A percentile compares a stretch with the other conserved stretches of the same genome.
These are phyloP conservation scores for Diploptera punctata DNA, from an alignment of 2,888 invertebrate genomes.

Conservation along the genomic window DNA sequence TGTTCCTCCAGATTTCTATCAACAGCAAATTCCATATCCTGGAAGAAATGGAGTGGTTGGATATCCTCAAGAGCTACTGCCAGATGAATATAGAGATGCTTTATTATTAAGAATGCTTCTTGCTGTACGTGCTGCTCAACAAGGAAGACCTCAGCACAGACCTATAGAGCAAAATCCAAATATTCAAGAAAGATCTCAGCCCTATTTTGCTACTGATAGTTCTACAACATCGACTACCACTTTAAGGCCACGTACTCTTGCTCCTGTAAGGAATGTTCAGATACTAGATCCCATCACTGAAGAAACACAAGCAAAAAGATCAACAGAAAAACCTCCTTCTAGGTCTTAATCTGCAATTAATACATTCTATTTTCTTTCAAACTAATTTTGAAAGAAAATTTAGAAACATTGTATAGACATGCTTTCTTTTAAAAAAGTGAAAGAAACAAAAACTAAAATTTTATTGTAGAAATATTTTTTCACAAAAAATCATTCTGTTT, in stretches of 20 bases:
- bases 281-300: conserved; percentile 43
- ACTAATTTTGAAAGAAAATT: background rate
- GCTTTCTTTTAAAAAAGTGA: no score
- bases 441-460: no score
- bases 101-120: conserved; percentile 39
- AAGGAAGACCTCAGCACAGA: conserved; percentile 20
- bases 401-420: background rate
- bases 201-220: background rate
- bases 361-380: background rate
- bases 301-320: conserved; percentile 39
- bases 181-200: conserved; percentile 13
- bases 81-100: conserved; percentile 40
- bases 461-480: no score
- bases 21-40: conserved; percentile 24
- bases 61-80: conserved; percentile 31
- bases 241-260: conserved; percentile 26
- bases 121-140: conserved; percentile 35
- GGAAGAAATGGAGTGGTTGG: conserved; percentile 10
- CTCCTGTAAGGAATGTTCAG: conserved; percentile 46
- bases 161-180: background rate
- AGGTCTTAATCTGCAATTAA: background rate
- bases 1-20: conserved; percentile 19
- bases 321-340: conserved; percentile 18
- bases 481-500: no score
- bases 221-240: conserved; percentile 23